Base-by-base conservation (phyloP, 2,797 vertebrate species). In the Cossypha dichroa region DNA sequence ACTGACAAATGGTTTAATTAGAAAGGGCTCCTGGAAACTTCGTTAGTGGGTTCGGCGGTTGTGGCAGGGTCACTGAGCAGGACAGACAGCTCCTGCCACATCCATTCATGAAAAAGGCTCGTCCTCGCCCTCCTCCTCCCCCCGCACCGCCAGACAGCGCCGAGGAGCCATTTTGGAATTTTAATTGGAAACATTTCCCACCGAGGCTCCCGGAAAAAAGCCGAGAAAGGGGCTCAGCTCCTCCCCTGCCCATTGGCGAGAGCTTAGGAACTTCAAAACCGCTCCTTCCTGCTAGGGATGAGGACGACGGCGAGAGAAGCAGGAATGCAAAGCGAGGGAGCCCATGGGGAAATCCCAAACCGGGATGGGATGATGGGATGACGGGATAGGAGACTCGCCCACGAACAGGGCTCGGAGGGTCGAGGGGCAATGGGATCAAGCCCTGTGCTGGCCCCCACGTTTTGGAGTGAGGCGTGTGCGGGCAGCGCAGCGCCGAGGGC, bases 121-220 rank as follows among this genome's bases (percentile, higher is more conserved):
- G 83, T 97, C 94, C 96, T 96, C 76, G 7, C 81, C 96, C 85
- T 93, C 80, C 83, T 51, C 84, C 92, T 45, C 75, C 79, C 62
- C 68, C 88, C n/a, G 78, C 84, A 15, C 96, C 33, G 72, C 92
- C 94, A 96, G 95, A 97, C 98, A 98, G 98, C 98, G 98, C 98
- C 96, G 98, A 98, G 98, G 98, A 98, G 98, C 98, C 98, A 98
- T 98, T 98, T 98, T 98, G 98, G 98, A 98, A 98, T 98, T 98
- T 98, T 99, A 98, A 98, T 98, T 98, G 97, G 98, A 99, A 99
- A 99, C 98, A 98, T 97, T 96, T 96, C 94, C 96, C 96, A 95
- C 74, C n/a, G 36, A 95, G 76, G 68, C 89, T 88, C 90, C 85
- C 62, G 54, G 84, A 40, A 85, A 95, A 81, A 60, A 25, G 56